Evolutionary conservation across 2,888 invertebrate species (phyloP), one percentile per base, ranked within the genome.

Genomic region (Nomada ferruginata): DNA sequence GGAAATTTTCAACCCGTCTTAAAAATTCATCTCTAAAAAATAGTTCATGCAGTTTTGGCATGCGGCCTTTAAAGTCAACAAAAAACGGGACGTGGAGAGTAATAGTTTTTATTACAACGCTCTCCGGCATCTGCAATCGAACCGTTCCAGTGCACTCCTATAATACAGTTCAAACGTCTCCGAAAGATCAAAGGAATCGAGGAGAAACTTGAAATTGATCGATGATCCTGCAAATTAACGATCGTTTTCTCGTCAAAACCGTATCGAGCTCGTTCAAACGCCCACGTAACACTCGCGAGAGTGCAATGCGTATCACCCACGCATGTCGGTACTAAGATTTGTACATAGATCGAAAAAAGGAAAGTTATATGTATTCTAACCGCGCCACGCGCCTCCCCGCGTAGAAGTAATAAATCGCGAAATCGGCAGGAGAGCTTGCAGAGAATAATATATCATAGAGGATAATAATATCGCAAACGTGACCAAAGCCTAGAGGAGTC

Each of bases 341-440:
- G 63, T 76, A 69, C 64, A 53, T 60, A 44, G 44, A 60, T 79
- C 79, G 83, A 79, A 65, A 71, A 74, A 82, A 59, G 63, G 11
- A 55, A 57, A 77, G 57, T 70, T 82, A 83, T 47, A 9, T 52
- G 47, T 47, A 47, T 47, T 29, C 15, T 50, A 36, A 55, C 44
- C 65, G 73, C 73, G 61, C 69, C 65, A 61, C 74, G 53, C 61
- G 66, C 53, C 47, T 15, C 5, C 47, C 42, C 36, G 15, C 52
- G 36, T n/a, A 53, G 4, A 63, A 42, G 44, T 55, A 60, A 36
- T 69, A 57, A 77, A 66, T 77, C 73, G 26, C 20, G 29, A 13
- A 26, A 81, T 52, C 50, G 29, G 20, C 18, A 23, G 42, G n/a
- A n/a, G 52, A 73, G 53, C 57, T 75, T 71, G 57, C 53, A 70